phyloP scores from a whole-genome alignment of 2,888 invertebrate species.

The Nemoura dubitans region DNA sequence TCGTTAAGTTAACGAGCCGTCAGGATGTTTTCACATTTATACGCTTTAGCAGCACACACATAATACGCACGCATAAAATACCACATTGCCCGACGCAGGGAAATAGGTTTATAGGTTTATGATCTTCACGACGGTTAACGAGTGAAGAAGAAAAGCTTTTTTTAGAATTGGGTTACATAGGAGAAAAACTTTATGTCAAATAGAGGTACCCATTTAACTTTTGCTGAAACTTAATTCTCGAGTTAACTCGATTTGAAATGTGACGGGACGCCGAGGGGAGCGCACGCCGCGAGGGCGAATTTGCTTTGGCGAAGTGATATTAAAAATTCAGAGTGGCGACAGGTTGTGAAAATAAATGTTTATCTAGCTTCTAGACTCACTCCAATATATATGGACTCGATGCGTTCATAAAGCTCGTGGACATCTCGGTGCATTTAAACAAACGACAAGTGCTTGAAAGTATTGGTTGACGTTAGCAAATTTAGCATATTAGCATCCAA shows the following conservation, averaged over 20 bases:
- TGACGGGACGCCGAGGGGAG: background rate
- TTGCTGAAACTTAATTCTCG: background rate
- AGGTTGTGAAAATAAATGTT: too few relatives aligned
- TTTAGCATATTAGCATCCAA: background rate
- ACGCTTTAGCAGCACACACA: background rate
- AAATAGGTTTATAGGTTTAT: constrained; percentile 7
- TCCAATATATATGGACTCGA: too few relatives aligned
- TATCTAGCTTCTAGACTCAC: too few relatives aligned
- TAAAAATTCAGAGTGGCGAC: too few relatives aligned
- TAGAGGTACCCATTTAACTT: background rate
- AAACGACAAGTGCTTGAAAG: too few relatives aligned
- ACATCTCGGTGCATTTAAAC: too few relatives aligned
- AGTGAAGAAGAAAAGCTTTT: background rate
- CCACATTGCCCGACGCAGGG: background rate
- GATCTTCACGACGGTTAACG: background rate
- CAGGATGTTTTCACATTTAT: background rate
- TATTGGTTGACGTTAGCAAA: too few relatives aligned
- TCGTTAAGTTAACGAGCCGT: background rate
- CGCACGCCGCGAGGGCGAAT: too few relatives aligned
- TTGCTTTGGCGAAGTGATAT: too few relatives aligned
- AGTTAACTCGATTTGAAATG: background rate
- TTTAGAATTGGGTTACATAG: background rate
- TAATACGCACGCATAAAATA: background rate
- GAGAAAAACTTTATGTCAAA: background rate
- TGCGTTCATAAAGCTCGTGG: too few relatives aligned